Evolutionary conservation across 2,797 vertebrate species (phyloP), one percentile per base, ranked within the genome.

Genomic region (Borostomias antarcticus): DNA sequence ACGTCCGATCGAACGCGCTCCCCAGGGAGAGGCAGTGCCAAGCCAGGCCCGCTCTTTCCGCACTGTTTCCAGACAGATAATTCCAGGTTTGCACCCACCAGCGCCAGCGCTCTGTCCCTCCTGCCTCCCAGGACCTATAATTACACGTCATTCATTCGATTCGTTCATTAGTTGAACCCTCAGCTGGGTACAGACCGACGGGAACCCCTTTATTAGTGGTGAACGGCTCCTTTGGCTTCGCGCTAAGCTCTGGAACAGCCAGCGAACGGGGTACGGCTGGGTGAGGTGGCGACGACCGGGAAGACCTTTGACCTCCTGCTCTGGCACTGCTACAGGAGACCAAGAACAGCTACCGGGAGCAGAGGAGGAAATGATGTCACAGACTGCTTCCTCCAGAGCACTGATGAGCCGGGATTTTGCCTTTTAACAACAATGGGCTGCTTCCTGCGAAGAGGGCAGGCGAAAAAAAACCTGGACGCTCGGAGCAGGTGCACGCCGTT

Each of bases 51-150:
- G 71, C 75, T 88, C 74, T 79, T 87, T 89, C 86, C 81, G 75
- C 82, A 89, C 76, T 88, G 89, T 91, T 91, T 88, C 89, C 89
- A 91, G 89, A 89, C 89, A 88, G 90, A 90, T 90, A 90, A 91
- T 91, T 85, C 87, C 77, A 83, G 86, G 87, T 87, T 87, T 87
- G 86, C 82, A 68, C 83, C 86, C 86, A 64, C 85, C 76, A 90
- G 89, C 86, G 88, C 87, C 87, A 84, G 80, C 78, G 80, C 82
- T 86, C 82, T 58, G 77, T 84, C 83, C 82, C 72, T 85, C 66
- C 77, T 40, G 75, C 81, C 82, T 79, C 73, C 77, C 26, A 74
- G 69, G 83, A 79, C 78, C 89, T 89, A 77, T 91, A 90, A 91
- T 92, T 90, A 91, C 85, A 87, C 74, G 82, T 77, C 85, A 78